phyloP scores from a whole-genome alignment of 2,888 invertebrate genomes.

The Amblyteles armatorius region DNA sequence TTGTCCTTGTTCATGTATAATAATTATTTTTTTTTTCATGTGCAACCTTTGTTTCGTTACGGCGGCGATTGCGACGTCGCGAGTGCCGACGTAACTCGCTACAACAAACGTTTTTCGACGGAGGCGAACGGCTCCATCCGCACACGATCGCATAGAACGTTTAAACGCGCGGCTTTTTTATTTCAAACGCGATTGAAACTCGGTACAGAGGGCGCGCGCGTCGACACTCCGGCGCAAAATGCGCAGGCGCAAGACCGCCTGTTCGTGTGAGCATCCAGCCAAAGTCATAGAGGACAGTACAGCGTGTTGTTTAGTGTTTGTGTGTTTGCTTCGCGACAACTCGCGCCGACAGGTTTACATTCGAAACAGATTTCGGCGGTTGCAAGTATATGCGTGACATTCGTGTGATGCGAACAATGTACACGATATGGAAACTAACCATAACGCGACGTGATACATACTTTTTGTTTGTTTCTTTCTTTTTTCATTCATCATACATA shows the following conservation, averaged over 20 bases:
- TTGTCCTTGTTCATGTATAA: slow-evolving; percentile 63
- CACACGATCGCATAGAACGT: not conserved
- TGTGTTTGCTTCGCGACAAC: slow-evolving; percentile 5
- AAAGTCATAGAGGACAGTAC: not conserved
- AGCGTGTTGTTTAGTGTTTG: slow-evolving; percentile 15
- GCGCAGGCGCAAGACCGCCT: not conserved
- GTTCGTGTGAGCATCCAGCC: slow-evolving; percentile 9
- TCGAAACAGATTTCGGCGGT: not conserved
- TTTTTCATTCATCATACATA: slow-evolving; percentile 45
- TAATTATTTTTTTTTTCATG: slow-evolving; percentile 72
- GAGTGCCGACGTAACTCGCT: slow-evolving; percentile 72
- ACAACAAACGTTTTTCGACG: slow-evolving; percentile 36
- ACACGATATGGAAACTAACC: slow-evolving; percentile 43
- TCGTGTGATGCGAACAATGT: slow-evolving; percentile 22
- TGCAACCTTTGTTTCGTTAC: slow-evolving; percentile 73
- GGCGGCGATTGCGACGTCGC: slow-evolving; percentile 76
- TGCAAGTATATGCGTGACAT: not conserved
- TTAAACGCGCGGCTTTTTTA: not conserved
- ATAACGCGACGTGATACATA: slow-evolving; percentile 38
- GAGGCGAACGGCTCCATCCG: slow-evolving; percentile 25
- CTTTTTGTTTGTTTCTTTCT: slow-evolving; percentile 21
- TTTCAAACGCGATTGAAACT: not conserved
- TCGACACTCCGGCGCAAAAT: not conserved
- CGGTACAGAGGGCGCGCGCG: not conserved
- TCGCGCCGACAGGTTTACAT: not conserved